Percentiles rank a stretch among this genome's conserved stretches.
These are phyloP conservation scores for Drosophila seguyi DNA, from an alignment of 1,140 invertebrate genomes.

Conservation along the genomic window DNA sequence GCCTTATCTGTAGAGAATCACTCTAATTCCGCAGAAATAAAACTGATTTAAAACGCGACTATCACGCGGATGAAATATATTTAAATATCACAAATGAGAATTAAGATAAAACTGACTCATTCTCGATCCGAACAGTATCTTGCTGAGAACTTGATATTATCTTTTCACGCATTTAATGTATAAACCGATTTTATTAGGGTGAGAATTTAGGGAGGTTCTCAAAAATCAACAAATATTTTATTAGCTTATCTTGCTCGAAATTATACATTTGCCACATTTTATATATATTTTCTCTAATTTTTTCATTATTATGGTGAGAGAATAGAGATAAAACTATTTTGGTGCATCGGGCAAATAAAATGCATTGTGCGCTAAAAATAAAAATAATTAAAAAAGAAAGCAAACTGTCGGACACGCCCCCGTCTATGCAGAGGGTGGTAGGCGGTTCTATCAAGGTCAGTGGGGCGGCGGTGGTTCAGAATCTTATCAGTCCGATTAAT, in stretches of 20 bases:
- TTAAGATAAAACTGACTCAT: constrained; percentile 25
- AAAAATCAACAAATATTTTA: not conserved
- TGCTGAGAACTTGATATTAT: not conserved
- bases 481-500: constrained; percentile 62
- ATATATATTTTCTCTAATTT: constrained; percentile 4
- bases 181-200: constrained; percentile 23
- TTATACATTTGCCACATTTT: not conserved
- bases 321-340: constrained; percentile 43
- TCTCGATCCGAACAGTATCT: constrained; percentile 1
- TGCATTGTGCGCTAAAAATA: constrained; percentile 56
- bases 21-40: constrained; percentile 24
- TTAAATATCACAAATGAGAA: not conserved
- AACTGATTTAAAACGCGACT: constrained; percentile 7
- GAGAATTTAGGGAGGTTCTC: constrained; percentile 10
- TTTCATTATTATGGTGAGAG: constrained; percentile 8
- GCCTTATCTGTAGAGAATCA: constrained; percentile 28
- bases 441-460: constrained; percentile 45
- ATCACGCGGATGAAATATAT: constrained; percentile 18
- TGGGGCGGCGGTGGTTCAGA: constrained; percentile 17
- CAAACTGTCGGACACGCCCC: constrained; percentile 30
- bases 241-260: not conserved
- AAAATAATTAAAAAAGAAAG: constrained; percentile 41
- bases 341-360: constrained; percentile 30
- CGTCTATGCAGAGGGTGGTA: constrained; percentile 1
- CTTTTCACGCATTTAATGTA: constrained; percentile 6